phyloP scores from a whole-genome alignment of 2,113 vertebrate genomes.

The Dendrocopos noguchii region DNA sequence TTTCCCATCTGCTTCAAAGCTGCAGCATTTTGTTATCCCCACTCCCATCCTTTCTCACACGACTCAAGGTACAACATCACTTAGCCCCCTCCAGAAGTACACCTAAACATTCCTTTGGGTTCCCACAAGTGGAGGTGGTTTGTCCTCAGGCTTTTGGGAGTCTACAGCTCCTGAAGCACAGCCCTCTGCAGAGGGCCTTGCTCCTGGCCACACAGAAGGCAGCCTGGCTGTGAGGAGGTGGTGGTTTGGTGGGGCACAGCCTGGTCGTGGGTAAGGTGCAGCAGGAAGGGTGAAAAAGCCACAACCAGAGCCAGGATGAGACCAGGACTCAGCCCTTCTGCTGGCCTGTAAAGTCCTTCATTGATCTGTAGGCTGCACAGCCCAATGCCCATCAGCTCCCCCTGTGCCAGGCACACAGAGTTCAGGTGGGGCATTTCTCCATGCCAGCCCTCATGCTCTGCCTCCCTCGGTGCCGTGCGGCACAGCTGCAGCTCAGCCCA shows the following conservation, averaged over 20 bases:
- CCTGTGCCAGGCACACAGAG: rapidly evolving
- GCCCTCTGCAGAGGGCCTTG: rapidly evolving
- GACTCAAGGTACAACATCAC: too few species aligned
- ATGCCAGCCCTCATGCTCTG: rapidly evolving
- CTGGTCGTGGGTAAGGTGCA: neutral
- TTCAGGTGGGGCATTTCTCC: neutral
- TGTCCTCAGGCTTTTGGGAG: neutral
- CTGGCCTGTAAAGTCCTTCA: neutral
- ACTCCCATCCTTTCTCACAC: too few species aligned
- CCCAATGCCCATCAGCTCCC: rapidly evolving
- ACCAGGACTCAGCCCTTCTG: neutral
- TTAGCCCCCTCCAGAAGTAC: too few species aligned
- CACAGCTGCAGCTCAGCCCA: neutral
- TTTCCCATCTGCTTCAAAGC: too few species aligned
- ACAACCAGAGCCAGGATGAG: neutral
- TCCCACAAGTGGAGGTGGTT: neutral
- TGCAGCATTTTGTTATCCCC: too few species aligned
- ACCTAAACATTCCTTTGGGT: too few species aligned
- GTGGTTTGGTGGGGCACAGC: neutral
- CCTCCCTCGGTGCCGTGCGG: rapidly evolving
- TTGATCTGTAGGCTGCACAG: neutral
- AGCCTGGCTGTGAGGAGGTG: rapidly evolving
- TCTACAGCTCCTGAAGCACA: neutral
- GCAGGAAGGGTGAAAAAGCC: neutral
- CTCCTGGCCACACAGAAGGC: neutral